phyloP scores from a whole-genome alignment of 2,797 vertebrate genomes.

The Enteromius argenteus region DNA sequence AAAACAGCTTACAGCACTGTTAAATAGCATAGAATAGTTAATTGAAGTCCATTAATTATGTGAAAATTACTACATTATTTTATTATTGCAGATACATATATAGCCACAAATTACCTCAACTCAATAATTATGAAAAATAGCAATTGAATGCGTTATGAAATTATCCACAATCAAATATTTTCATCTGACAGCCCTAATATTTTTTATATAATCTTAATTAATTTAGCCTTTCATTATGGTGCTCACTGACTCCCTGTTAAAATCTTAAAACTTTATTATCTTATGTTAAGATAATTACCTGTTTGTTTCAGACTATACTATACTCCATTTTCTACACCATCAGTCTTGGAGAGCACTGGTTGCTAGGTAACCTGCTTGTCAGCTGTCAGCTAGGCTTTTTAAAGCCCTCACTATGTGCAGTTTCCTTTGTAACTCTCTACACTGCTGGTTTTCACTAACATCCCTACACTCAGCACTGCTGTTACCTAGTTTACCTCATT shows the following conservation, averaged over 20 bases:
- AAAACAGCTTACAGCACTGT: not conserved
- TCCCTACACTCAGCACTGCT: conserved; percentile 49
- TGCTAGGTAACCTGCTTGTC: conserved; percentile 43
- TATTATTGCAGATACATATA: not conserved
- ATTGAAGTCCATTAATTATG: not conserved
- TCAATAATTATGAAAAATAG: not conserved
- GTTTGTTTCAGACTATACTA: not conserved
- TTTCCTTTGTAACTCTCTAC: conserved; percentile 50
- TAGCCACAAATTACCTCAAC: not conserved
- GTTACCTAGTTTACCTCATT: conserved; percentile 64
- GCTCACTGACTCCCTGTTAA: conserved; percentile 11
- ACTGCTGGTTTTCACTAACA: conserved; percentile 30
- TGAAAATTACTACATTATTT: not conserved
- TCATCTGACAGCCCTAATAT: conserved; percentile 12
- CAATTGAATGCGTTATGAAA: not conserved
- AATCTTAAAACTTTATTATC: not conserved
- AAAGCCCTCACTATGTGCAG: conserved; percentile 35
- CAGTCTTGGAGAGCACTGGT: conserved; percentile 8
- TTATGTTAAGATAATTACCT: not conserved
- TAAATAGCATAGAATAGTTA: not conserved
- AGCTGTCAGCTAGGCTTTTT: conserved; percentile 42
- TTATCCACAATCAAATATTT: not conserved
- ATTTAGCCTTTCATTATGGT: not conserved
- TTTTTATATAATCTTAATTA: not conserved
- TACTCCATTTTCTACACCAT: conserved; percentile 21